Conservation (phyloP, 2,888 invertebrate species). For the Schizaphis graminum region DNA sequence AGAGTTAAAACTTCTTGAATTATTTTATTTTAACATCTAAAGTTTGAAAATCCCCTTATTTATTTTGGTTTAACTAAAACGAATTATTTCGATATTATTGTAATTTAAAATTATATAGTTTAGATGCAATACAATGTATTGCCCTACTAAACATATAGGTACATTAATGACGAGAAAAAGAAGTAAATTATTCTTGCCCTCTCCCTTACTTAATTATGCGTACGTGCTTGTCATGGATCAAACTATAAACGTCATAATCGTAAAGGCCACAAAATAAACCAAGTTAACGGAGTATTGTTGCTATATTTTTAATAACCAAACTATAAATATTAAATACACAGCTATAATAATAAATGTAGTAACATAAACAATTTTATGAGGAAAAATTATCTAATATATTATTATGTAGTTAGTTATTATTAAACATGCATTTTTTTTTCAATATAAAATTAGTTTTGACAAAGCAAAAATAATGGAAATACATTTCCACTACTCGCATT, state of each 20-base stretch:
- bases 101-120: background rate
- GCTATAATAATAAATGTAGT: background rate
- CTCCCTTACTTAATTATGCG: background rate
- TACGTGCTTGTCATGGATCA: background rate
- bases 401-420: background rate
- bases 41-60: background rate
- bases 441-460: background rate
- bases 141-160: too few relatives aligned
- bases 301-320: background rate
- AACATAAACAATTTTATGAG: background rate
- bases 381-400: background rate
- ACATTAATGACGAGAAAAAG: background rate
- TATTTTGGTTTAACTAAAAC: background rate
- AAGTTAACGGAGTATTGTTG: background rate
- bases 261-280: background rate
- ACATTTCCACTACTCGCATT: background rate
- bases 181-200: background rate
- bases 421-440: too few relatives aligned
- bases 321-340: background rate
- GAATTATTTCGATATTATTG: background rate
- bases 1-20: background rate
- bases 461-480: background rate
- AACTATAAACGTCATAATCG: background rate
- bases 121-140: too few relatives aligned
- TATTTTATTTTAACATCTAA: background rate